A percentile compares a stretch with the other conserved stretches of the same genome.
Conservation (phyloP, 2,797 vertebrate species). For the Tympanoctomys barrerae region DNA sequence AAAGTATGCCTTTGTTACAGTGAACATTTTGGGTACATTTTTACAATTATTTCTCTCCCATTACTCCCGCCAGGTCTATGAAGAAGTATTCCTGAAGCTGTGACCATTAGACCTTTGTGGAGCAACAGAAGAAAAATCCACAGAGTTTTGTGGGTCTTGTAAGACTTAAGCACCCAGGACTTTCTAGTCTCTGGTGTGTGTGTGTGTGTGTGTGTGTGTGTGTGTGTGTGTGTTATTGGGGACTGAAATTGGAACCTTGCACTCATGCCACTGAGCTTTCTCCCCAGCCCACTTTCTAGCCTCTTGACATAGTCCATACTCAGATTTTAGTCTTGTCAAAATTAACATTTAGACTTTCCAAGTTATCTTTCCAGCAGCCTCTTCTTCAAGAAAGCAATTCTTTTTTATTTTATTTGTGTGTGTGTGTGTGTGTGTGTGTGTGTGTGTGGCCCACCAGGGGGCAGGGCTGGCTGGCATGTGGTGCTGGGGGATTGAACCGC, state of each 20-base stretch:
- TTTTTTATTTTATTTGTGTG: too few species aligned
- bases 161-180: background rate
- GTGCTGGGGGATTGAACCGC: too few species aligned
- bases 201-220: too few species aligned
- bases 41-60: background rate
- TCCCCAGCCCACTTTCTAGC: too few species aligned
- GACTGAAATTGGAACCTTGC: too few species aligned
- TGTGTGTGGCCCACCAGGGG: too few species aligned
- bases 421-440: too few species aligned
- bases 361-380: background rate
- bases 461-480: too few species aligned
- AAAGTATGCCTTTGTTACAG: background rate
- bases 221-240: too few species aligned
- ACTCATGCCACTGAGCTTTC: too few species aligned
- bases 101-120: background rate
- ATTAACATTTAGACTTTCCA: background rate
- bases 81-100: background rate
- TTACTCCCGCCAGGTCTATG: background rate
- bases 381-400: background rate
- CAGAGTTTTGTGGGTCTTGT: background rate
- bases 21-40: background rate
- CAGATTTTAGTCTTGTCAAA: background rate
- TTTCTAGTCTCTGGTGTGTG: background rate
- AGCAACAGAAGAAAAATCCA: background rate
- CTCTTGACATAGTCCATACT: background rate